Base-by-base conservation (phyloP, 2,888 invertebrate genomes). In the Sesamia inferens region DNA sequence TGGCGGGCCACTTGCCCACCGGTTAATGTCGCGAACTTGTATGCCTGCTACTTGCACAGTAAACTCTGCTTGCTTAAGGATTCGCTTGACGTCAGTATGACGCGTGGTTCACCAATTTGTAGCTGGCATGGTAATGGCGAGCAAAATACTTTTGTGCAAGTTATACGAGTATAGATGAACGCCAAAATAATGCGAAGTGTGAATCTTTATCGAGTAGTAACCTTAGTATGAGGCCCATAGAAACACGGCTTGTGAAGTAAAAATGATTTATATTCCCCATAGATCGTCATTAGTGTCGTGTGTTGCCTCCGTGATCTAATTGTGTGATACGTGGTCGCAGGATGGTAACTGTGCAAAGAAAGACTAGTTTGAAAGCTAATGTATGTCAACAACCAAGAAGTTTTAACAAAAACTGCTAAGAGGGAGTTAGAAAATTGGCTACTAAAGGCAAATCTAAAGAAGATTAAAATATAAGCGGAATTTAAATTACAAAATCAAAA, bases 221-320 rank as follows among this genome's bases (percentile, higher is more conserved):
- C 10, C 14, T 22, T 66, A 57, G 62, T 79, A 74, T 13, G 24
- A 74, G 13, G 14, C 3, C n/a, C 19, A 31, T 31, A 51, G 31
- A 14, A 55, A 68, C 67, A 74, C 64, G 74, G 59, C 51, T 72
- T 72, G 62, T 76, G 77, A 76, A 74, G 75, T 71, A 70, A 74
- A 79, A 79, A 79, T 87, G 81, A 87, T 86, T 81, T 72, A 82
- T 86, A 74, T 51, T 39, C 47, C 58, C 68, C 63, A 81, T 82
- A 84, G 65, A 85, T 82, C 83, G 72, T 79, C 79, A 76, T 85
- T 82, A 81, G 65, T 65, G 71, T 74, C 71, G 22, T 39, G 55
- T 19, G 48, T 55, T 71, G 44, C 24, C 55, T 63, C 14, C 59
- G 22, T 71, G 61, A 70, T 78, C 64, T 67, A 68, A 68, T 68